Base-by-base conservation (phyloP, 2,888 invertebrate genomes). In the Kuschelorhynchus macadamiae region DNA sequence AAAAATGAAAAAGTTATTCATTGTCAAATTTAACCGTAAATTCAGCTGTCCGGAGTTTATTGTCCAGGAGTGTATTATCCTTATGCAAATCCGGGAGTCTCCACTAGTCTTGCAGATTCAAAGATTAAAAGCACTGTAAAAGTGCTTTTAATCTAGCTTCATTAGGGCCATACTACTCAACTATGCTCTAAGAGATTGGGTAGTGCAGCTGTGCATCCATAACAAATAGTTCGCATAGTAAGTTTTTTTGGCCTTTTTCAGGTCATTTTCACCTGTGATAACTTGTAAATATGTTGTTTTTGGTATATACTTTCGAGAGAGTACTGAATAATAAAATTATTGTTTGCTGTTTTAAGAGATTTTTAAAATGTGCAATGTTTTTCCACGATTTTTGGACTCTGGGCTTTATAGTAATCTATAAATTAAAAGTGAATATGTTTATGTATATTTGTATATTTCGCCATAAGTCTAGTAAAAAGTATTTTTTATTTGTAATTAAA, bases 41-140 rank as follows among this genome's bases (percentile, higher is more conserved):
- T n/a, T n/a, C n/a, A n/a, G n/a, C n/a, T n/a, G n/a, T n/a, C n/a
- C n/a, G n/a, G n/a, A n/a, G n/a, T n/a, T n/a, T n/a, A n/a, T n/a
- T n/a, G 95, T 2, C 94, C 94, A 11, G 91, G 90, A 60, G 88
- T 97, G 76, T 97, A 95, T 82, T 97, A 97, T 85, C 97, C 97
- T 0, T 97, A 97, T 81, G 92, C 90, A 4, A 97, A 97, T 82
- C 93, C 95, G 3, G 88, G 90, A 44, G 83, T 92, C 72, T 90
- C 91, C 11, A 87, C 89, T 8, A 85, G 91, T 59, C 83, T 93
- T 33, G 88, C 90, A 64, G 88, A 90, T 33, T 92, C 92, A 39
- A n/a, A n/a, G n/a, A n/a, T n/a, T n/a, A n/a, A n/a, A n/a, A n/a
- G n/a, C n/a, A n/a, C n/a, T 92, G 93, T 0, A 93, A 92, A 81